A percentile compares a stretch with the other conserved stretches of the same genome.
Conservation (phyloP, 1,140 invertebrate genomes). For the Bombus impatiens region DNA sequence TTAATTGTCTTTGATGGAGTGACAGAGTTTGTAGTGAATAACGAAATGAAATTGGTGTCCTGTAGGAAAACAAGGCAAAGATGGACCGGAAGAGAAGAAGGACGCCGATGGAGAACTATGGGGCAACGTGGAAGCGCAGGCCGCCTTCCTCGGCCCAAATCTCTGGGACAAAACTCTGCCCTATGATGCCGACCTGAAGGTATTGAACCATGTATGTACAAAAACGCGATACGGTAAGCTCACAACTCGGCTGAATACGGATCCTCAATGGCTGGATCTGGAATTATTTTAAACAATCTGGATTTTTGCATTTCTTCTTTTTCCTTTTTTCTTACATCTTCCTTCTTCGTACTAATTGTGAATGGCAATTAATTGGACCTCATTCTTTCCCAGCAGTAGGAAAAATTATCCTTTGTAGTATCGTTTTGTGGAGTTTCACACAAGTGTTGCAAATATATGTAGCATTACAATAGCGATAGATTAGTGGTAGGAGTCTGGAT, state of each 20-base stretch:
- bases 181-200: conserved; percentile 96
- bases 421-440: not conserved
- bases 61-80: conserved; percentile 81
- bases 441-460: not conserved
- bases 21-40: not conserved
- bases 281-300: not conserved
- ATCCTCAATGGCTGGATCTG: not conserved
- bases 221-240: conserved; percentile 80
- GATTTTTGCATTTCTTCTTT: not conserved
- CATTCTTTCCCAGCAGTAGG: not conserved
- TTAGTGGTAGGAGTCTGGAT: not conserved
- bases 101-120: conserved; percentile 93
- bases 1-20: no score
- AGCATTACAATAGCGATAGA: not conserved
- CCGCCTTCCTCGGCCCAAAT: conserved; percentile 96
- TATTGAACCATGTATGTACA: conserved; percentile 86
- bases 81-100: conserved; percentile 88
- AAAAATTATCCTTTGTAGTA: not conserved
- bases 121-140: conserved; percentile 92
- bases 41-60: conserved; percentile 29
- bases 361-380: not conserved
- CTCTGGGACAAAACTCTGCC: conserved; percentile 96
- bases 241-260: conserved; percentile 49
- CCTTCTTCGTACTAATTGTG: not conserved
- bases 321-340: not conserved